Evolutionary conservation across 1,140 invertebrate species (phyloP).

Genomic region (Macrocentrus cingulum): DNA sequence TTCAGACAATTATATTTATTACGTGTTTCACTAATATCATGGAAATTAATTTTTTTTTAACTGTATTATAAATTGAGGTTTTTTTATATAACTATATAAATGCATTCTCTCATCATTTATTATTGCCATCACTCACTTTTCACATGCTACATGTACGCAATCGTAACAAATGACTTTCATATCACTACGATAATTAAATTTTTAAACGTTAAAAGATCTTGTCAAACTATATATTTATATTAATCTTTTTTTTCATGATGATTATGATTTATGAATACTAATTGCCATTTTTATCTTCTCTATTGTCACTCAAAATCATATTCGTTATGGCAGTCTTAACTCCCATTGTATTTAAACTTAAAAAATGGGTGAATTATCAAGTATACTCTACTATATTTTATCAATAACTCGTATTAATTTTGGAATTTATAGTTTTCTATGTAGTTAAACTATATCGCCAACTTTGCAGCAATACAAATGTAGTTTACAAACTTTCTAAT

Average conservation of each 20-base stretch:
- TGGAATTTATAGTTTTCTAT: background rate
- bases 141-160: slow-evolving; percentile 19
- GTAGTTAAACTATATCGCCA: too few relatives aligned
- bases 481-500: too few relatives aligned
- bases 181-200: background rate
- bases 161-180: slow-evolving; percentile 27
- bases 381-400: slow-evolving; percentile 18
- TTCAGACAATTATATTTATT: too few relatives aligned
- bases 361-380: slow-evolving; percentile 12
- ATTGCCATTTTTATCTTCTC: background rate
- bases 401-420: slow-evolving; percentile 17
- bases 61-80: too few relatives aligned
- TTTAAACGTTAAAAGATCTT: too few relatives aligned
- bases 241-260: background rate
- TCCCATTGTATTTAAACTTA: slow-evolving; percentile 13
- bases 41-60: too few relatives aligned
- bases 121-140: slow-evolving; percentile 7
- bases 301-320: slow-evolving; percentile 11
- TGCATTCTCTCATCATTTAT: slow-evolving; percentile 16
- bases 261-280: background rate
- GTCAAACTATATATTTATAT: too few relatives aligned
- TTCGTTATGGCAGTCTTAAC: slow-evolving; percentile 6
- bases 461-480: too few relatives aligned
- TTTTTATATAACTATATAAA: too few relatives aligned
- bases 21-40: too few relatives aligned